Base-by-base conservation (phyloP, 2,113 vertebrate genomes). In the Leptobrachium ailaonicum region DNA sequence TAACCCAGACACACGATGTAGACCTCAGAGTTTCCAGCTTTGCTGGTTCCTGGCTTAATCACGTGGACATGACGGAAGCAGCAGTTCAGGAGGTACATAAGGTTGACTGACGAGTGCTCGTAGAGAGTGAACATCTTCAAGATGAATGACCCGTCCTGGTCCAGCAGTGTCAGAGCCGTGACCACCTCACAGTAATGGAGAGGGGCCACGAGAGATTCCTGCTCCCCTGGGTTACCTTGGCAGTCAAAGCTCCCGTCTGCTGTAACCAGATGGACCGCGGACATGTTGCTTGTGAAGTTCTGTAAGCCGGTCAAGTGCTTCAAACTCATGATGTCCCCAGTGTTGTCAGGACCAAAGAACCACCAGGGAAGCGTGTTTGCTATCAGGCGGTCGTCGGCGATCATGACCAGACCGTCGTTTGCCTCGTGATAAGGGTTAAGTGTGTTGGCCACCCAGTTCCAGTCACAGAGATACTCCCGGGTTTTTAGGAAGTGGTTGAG, bases 171-270 rank as follows among this genome's bases (percentile, higher is more conserved):
- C 82, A 99, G 86, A 6, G 96, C 96, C 10, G 95, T 94, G 53
- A 95, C 91, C 2, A 89, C 86, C 87, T 99, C 97, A 47, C 97
- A 98, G 84, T 95, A 96, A 80, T 95, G 96, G 70, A 99, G 86
- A 0, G 96, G 92, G 0, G 96, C 95, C 66, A 99, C 97, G 0
- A 96, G 89, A 0, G 94, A 88, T 87, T 99, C 98, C 90, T 99
- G 97, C 83, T 99, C 97, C 0, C 97, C 96, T 0, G 97, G 98
- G 56, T 98, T 96, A 66, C 95, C 96, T 85, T 98, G 98, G 85
- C 98, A 99, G 87, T 99, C 97, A 77, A 99, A 97, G 82, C 98
- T 99, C 13, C 97, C 98, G 73, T 98, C 98, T 1, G 97, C 96
- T 0, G 97, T 99, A 72, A 99, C 93, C 88, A 99, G 71, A 84